Base-by-base conservation (phyloP, 2,113 vertebrate species). In the Empidonax traillii region DNA sequence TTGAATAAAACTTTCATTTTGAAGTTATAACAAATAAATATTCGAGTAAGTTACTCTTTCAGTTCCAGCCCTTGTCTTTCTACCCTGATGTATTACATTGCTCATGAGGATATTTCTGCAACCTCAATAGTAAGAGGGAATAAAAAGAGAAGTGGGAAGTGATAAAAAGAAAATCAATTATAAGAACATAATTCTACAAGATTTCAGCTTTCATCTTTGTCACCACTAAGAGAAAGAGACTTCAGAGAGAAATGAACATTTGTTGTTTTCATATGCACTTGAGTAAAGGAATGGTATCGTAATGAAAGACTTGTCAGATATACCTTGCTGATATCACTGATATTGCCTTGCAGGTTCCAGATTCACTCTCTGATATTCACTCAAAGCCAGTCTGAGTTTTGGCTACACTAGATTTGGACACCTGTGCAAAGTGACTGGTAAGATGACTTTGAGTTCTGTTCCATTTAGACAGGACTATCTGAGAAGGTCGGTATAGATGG, bases 161-260 rank as follows among this genome's bases (percentile, higher is more conserved):
- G 46, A 82, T 95, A 80, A 96, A 94, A 94, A 92, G 73, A 89
- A 97, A 97, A 95, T 87, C 67, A 89, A 61, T 88, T 58, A 68
- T 90, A 92, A 76, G 85, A 92, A 95, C 19, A 84, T 85, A 94
- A 92, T 83, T 88, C 59, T 71, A 75, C 73, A 65, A 52, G 79
- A 93, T 87, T 94, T 97, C 81, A 90, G 66, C 89, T 88, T 96
- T 86, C 80, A 71, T 96, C 83, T 96, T 94, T 92, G 93, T 87
- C 78, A 96, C 49, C 67, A 88, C 9, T 7, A 49, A 94, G 67
- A 77, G 75, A 93, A 93, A 94, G 53, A 75, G 33, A 67, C 68
- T 78, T 94, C 85, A 93, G 53, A 80, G 91, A 96, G 73, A 96
- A 97, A 97, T 52, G 39, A 96, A 78, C 58, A 83, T 92, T 89